Evolutionary conservation across 2,888 invertebrate genomes (phyloP).

Genomic region (Digitonthophagus gazella): DNA sequence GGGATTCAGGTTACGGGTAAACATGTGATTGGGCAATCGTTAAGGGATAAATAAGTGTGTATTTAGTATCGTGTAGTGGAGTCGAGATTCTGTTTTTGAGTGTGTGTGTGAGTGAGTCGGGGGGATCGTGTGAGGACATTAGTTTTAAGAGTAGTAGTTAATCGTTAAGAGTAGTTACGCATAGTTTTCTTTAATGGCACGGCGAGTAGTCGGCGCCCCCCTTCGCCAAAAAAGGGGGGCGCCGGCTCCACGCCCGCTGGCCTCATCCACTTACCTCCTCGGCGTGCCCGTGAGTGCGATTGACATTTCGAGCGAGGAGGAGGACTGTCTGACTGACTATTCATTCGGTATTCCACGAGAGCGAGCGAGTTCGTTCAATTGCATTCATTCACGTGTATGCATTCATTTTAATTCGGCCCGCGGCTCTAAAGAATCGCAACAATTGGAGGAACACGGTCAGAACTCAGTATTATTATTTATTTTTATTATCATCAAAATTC

Average conservation of each 20-base stretch:
- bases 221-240: constrained; percentile 11
- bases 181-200: constrained; percentile 45
- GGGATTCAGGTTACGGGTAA: no score
- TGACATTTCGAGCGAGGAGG: constrained; percentile 52
- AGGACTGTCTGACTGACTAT: constrained; percentile 44
- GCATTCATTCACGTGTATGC: neutral
- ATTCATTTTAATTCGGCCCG: constrained; percentile 60
- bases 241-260: constrained; percentile 42
- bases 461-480: constrained; percentile 30
- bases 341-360: constrained; percentile 24
- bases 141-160: neutral
- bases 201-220: constrained; percentile 71
- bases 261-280: constrained; percentile 55
- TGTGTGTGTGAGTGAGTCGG: neutral
- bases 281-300: constrained; percentile 51
- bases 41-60: neutral
- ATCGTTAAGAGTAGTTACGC: neutral
- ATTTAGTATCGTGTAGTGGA: neutral
- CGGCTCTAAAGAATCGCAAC: constrained; percentile 59
- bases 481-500: constrained; percentile 10
- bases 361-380: constrained; percentile 33
- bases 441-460: constrained; percentile 50
- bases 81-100: no score
- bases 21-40: neutral
- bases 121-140: neutral